Base-by-base conservation (phyloP, 2,113 vertebrate species). In the Nicator chloris region DNA sequence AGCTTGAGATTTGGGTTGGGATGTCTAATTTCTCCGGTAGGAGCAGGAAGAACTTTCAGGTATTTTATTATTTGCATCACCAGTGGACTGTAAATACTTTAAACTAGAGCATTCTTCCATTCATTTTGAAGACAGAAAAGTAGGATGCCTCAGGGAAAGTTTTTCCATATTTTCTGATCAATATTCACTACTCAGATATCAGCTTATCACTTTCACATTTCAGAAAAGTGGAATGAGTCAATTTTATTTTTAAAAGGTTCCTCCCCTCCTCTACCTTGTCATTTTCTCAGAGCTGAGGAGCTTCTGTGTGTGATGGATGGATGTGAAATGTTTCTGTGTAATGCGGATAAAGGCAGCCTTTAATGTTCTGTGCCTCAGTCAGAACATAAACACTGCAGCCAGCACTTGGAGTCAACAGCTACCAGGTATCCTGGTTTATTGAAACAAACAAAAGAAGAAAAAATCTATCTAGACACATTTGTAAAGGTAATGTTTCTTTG, bases 121-220 rank as follows among this genome's bases (percentile, higher is more conserved):
- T 96, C 95, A 86, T 95, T 96, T 89, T 31, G 15, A 92, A 91
- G 92, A 88, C 31, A 92, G 85, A 64, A 82, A 96, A 95, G 73
- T 39, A 92, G 83, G 77, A 79, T 95, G 93, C 97, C 95, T 96
- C 76, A 85, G 91, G 96, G 93, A 82, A 93, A 93, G 87, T 60
- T 96, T 83, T 83, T 63, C 88, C 82, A 81, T 94, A 93, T 88
- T 93, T 95, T 89, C 91, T 94, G 89, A 97, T 96, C 95, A 93
- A 97, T 97, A 95, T 97, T 97, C 92, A 93, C 80, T 90, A 92
- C 82, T 96, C 49, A 86, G 90, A 73, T 87, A 95, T 86, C 94
- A 90, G 51, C 80, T 92, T 94, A 93, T 91, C 90, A 68, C 86
- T 94, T 96, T 95, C 88, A 94, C 87, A 90, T 92, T 96, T 96